Evolutionary conservation across 2,888 invertebrate genomes (phyloP).

Genomic region (Hemithea aestivaria): DNA sequence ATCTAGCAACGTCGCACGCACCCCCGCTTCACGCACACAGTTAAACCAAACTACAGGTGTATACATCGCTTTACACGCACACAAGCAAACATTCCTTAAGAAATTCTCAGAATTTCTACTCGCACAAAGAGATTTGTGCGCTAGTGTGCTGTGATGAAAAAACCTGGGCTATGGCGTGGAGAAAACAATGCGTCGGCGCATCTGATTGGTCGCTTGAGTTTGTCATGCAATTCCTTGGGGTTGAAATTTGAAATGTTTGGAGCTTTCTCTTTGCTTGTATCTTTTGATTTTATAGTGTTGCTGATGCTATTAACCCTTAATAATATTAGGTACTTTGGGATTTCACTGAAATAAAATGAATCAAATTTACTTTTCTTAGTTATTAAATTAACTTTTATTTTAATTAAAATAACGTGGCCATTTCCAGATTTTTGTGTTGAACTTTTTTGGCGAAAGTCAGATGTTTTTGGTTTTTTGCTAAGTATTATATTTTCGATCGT

Average conservation of each 20-base stretch:
- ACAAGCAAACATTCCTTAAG: slow-evolving; percentile 25
- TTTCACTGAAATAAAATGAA: too few relatives aligned
- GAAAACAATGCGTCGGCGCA: slow-evolving; percentile 47
- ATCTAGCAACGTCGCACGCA: slow-evolving; percentile 69
- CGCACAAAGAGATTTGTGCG: slow-evolving; percentile 33
- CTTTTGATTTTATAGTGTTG: neutral
- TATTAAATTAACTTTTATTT: too few relatives aligned
- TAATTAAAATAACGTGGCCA: too few relatives aligned
- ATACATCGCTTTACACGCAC: slow-evolving; percentile 40
- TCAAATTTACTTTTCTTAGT: too few relatives aligned
- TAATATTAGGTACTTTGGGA: too few relatives aligned
- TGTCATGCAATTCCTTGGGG: slow-evolving; percentile 37
- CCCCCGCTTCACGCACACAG: slow-evolving; percentile 35
- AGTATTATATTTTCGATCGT: too few relatives aligned
- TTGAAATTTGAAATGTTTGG: slow-evolving; percentile 4
- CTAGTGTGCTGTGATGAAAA: slow-evolving; percentile 43
- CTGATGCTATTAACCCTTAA: too few relatives aligned
- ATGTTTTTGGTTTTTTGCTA: too few relatives aligned
- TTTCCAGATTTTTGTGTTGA: too few relatives aligned
- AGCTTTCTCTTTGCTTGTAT: slow-evolving; percentile 3
- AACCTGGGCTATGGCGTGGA: slow-evolving; percentile 37
- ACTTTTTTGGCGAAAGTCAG: too few relatives aligned
- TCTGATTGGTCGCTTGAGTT: slow-evolving; percentile 28
- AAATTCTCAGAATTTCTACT: slow-evolving; percentile 50
- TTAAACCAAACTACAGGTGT: slow-evolving; percentile 50